These are phyloP conservation scores for Biston betularia DNA, from an alignment of 2,888 invertebrate species.

Conservation along the genomic window DNA sequence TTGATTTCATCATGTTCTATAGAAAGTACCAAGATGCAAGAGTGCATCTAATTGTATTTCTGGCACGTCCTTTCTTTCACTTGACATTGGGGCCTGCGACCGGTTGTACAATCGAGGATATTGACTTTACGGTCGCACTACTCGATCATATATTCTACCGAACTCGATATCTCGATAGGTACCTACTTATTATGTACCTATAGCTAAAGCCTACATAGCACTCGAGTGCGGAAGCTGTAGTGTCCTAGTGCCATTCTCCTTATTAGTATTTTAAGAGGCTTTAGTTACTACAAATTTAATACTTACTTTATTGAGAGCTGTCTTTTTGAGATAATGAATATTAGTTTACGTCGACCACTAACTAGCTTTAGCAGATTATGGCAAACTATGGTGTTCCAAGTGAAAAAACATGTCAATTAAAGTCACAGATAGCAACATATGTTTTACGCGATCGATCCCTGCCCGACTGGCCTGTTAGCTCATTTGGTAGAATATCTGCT, in stretches of 20 bases:
- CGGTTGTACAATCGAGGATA: constrained; percentile 68
- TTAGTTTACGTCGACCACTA: no score
- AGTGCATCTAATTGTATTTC: constrained; percentile 60
- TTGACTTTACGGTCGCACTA: constrained; percentile 53
- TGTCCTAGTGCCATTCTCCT: constrained; percentile 19
- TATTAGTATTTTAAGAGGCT: constrained; percentile 16
- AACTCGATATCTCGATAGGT: not conserved
- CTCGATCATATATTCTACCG: constrained; percentile 8
- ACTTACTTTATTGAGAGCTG: not conserved
- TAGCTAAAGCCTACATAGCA: constrained; percentile 2
- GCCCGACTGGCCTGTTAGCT: no score
- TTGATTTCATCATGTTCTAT: constrained; percentile 13
- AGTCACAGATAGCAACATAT: no score
- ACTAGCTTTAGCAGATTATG: no score
- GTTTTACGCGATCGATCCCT: no score
- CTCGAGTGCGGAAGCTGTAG: constrained; percentile 19
- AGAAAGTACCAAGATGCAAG: constrained; percentile 38
- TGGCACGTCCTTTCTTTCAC: constrained; percentile 74
- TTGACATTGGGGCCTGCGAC: constrained; percentile 79
- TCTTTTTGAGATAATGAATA: no score
- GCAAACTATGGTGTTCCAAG: no score
- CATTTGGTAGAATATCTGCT: no score
- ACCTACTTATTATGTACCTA: not conserved
- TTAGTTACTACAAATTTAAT: not conserved
- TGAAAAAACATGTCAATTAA: no score